These are phyloP conservation scores for Syngnathoides biaculeatus DNA, from an alignment of 2,113 vertebrate species.

Conservation along the genomic window DNA sequence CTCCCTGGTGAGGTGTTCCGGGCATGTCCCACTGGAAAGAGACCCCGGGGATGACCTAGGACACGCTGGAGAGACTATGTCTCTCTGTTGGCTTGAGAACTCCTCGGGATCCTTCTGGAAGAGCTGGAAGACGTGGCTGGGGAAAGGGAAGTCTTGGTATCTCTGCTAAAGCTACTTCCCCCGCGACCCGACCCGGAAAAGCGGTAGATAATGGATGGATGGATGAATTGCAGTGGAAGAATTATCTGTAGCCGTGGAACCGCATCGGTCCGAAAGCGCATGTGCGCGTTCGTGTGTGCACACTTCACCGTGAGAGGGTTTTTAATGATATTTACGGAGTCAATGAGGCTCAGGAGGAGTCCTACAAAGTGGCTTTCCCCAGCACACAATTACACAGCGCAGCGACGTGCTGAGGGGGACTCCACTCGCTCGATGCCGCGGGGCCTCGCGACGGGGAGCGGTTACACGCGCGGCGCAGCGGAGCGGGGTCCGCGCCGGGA, in stretches of 20 bases:
- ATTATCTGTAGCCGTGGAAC: neutral
- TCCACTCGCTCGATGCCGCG: slow-evolving; percentile 40
- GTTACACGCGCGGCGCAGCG: slow-evolving; percentile 29
- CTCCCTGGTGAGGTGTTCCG: too few species aligned
- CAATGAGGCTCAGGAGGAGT: slow-evolving; percentile 25
- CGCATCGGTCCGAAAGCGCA: slow-evolving; percentile 8
- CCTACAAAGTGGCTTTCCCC: slow-evolving; percentile 18
- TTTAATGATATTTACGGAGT: slow-evolving; percentile 19
- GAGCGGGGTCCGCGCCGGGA: slow-evolving; percentile 44
- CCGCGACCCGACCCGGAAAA: too few species aligned
- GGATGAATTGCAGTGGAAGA: slow-evolving; percentile 8
- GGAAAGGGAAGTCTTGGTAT: too few species aligned
- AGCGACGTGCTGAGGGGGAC: slow-evolving; percentile 41
- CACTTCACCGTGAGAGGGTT: neutral
- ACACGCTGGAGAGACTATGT: too few species aligned
- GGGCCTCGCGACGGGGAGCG: slow-evolving; percentile 39
- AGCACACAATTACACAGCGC: slow-evolving; percentile 28
- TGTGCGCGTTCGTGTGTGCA: neutral
- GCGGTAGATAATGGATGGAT: too few species aligned
- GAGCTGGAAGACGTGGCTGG: too few species aligned
- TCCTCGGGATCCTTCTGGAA: too few species aligned
- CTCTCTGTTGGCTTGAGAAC: too few species aligned
- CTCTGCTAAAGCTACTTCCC: too few species aligned
- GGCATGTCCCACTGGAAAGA: too few species aligned
- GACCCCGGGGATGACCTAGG: too few species aligned